Percentiles rank a stretch among this genome's conserved stretches.
Conservation (phyloP, 2,888 invertebrate species). For the Drosophila merina region DNA sequence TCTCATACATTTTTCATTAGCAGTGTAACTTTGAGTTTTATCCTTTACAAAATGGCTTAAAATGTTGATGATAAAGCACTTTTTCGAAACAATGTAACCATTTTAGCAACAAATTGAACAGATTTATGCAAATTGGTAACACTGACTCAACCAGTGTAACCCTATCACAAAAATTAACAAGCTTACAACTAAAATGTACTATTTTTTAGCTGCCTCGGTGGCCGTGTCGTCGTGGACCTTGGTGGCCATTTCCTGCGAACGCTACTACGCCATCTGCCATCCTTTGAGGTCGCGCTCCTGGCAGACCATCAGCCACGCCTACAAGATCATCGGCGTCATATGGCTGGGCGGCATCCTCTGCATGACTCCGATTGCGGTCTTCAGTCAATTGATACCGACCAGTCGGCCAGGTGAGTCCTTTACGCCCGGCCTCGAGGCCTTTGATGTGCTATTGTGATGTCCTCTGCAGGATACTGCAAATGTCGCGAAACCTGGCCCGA, state of each 20-base stretch:
- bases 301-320: conserved; percentile 91
- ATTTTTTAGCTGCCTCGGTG: conserved; percentile 88
- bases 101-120: no score
- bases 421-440: neutral
- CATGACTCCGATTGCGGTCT: conserved; percentile 87
- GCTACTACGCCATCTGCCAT: conserved; percentile 92
- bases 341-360: conserved; percentile 88
- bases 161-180: neutral
- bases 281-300: conserved; percentile 89
- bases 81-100: no score
- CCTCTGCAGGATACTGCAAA: conserved; percentile 85
- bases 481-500: conserved; percentile 87
- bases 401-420: conserved; percentile 81
- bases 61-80: no score
- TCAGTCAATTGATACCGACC: conserved; percentile 86
- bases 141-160: neutral
- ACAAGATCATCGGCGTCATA: conserved; percentile 88
- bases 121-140: neutral
- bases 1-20: neutral
- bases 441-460: no score
- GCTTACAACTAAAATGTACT: neutral
- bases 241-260: conserved; percentile 90
- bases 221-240: conserved; percentile 91
- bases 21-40: neutral
- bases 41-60: no score